These are phyloP conservation scores for Phalera bucephala DNA, from an alignment of 2,888 invertebrate species.

Conservation along the genomic window DNA sequence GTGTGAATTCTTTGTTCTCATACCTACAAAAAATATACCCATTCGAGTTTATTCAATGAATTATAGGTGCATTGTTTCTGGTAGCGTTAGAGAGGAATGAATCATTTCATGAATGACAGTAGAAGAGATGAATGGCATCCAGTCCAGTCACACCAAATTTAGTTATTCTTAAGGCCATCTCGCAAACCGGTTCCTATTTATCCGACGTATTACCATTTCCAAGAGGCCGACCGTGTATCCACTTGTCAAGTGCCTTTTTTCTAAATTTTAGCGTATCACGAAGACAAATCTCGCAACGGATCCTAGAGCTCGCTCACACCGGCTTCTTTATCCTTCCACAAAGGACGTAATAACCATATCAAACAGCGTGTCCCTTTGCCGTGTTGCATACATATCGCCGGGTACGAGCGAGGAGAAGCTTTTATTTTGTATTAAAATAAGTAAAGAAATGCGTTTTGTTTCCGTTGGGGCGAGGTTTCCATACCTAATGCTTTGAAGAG, in stretches of 20 bases:
- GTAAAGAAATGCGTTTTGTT: constrained; percentile 77
- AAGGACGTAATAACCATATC: constrained; percentile 83
- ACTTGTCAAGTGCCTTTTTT: constrained; percentile 50
- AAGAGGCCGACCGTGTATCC: constrained; percentile 57
- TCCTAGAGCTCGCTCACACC: constrained; percentile 57
- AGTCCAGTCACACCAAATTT: constrained; percentile 66
- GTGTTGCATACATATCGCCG: constrained; percentile 76
- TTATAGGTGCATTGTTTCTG: constrained; percentile 26
- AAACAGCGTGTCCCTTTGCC: constrained; percentile 78
- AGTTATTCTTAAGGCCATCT: constrained; percentile 49
- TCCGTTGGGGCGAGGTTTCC: constrained; percentile 61
- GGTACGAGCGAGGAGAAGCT: constrained; percentile 45
- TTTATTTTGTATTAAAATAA: constrained; percentile 71
- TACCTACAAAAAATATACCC: constrained; percentile 13
- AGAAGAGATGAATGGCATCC: constrained; percentile 59
- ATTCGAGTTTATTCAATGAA: constrained; percentile 19
- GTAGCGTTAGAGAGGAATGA: constrained; percentile 37
- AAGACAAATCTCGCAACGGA: constrained; percentile 71
- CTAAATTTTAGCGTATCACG: constrained; percentile 76
- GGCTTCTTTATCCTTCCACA: constrained; percentile 72
- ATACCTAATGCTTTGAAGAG: constrained; percentile 60
- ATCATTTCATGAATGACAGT: constrained; percentile 53
- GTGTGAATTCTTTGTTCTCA: constrained; percentile 10
- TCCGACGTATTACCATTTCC: constrained; percentile 66
- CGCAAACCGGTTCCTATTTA: constrained; percentile 62